Conservation (phyloP, 2,113 vertebrate genomes). For the Nycticebus coucang region DNA sequence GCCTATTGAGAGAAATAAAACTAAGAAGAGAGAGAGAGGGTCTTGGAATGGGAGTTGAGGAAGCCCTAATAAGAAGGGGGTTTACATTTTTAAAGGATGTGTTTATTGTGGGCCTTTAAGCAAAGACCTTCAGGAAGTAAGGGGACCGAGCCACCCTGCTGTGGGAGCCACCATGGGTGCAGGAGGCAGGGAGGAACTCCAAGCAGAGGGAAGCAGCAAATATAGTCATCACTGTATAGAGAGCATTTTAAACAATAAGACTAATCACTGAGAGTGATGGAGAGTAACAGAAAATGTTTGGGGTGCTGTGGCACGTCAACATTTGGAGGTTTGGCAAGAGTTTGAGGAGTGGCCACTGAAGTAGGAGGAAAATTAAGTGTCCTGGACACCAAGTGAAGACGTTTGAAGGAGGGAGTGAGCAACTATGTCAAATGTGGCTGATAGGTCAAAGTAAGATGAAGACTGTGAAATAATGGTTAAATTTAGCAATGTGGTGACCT, state of each 20-base stretch:
- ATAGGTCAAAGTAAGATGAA: background rate
- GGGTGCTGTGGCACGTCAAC: background rate
- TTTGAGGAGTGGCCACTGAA: background rate
- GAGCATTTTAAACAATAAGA: background rate
- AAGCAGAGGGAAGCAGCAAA: background rate
- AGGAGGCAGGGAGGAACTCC: background rate
- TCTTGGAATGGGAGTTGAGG: background rate
- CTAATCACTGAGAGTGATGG: background rate
- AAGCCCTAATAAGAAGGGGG: background rate
- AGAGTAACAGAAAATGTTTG: background rate
- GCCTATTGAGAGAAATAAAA: background rate
- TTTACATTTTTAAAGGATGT: background rate
- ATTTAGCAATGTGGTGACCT: background rate
- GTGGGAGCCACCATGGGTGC: background rate
- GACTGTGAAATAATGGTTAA: background rate
- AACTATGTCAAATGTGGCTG: background rate
- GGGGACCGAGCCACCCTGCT: no score
- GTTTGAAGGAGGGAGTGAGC: background rate
- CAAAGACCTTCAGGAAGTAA: background rate
- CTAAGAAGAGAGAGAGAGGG: background rate
- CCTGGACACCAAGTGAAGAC: background rate
- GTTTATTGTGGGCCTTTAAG: background rate
- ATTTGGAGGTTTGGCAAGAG: background rate
- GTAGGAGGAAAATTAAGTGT: background rate
- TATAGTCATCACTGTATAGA: background rate